Evolutionary conservation across 2,113 vertebrate genomes (phyloP), one percentile per base, ranked within the genome.

Genomic region (Rattus rattus): DNA sequence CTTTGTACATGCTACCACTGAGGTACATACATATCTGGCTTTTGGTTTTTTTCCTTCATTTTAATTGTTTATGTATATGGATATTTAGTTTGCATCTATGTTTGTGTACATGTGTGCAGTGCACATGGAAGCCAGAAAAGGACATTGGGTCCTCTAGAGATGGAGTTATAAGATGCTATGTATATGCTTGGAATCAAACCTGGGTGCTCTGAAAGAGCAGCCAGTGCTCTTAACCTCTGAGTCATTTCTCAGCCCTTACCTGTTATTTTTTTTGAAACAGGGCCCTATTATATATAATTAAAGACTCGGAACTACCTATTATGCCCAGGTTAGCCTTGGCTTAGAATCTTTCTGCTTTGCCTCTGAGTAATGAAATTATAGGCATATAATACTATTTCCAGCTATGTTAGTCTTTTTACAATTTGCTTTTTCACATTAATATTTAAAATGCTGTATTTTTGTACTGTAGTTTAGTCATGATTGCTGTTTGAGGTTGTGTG

Each of bases 361-460:
- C 30, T 54, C 79, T 80, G 77, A 54, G 54, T 77, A 49, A 30
- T 77, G 75, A 77, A 77, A 77, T 47, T 77, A 77, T 52, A 49
- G 76, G 47, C 26, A 49, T 77, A 7, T 49, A 77, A 26, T 52
- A 30, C 47, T 77, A 30, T 49, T 77, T 52, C 76, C 47, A 77
- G 10, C 11, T 76, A 47, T 76, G 22, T 76, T 47, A 47, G 24
- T 36, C 33, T 81, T 59, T 59, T 81, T 81, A n/a, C 20, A 24
- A n/a, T 54, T 56, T 49, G 17, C 63, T 52, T 96, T 92, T 81
- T 36, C 4, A 16, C 86, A 43, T 96, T 91, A 47, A 63, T 95
- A 79, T 79, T 92, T 91, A 85, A 95, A 91, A 26, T 69, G 19
- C 14, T 88, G 2, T 90, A 49, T 97, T 90, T 91, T 24, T 93